Conservation (phyloP, 2,888 invertebrate species). For the Pristionchus arcanus region DNA sequence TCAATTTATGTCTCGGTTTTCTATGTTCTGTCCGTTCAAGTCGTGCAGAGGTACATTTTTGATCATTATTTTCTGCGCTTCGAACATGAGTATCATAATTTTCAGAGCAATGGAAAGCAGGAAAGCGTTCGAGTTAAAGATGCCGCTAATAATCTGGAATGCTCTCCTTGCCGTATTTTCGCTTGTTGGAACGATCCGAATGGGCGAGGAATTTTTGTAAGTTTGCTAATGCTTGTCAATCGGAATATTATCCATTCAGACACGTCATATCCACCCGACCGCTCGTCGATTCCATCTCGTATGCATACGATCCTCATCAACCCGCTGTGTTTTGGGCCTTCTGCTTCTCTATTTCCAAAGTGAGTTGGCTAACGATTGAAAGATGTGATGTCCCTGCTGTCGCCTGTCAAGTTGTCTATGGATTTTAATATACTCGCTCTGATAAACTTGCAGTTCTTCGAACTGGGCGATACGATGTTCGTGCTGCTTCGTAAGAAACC, state of each 20-base stretch:
- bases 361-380: not conserved
- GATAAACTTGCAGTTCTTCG: constrained; percentile 64
- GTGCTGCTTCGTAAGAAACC: constrained; percentile 76
- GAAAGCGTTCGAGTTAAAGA: constrained; percentile 78
- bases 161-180: constrained; percentile 80
- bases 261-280: constrained; percentile 65
- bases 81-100: constrained; percentile 58
- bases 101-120: constrained; percentile 76
- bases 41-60: not conserved
- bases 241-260: not conserved
- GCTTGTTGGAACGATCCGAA: constrained; percentile 74
- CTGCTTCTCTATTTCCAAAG: constrained; percentile 72
- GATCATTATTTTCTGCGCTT: not conserved
- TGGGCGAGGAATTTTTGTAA: constrained; percentile 52
- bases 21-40: not conserved
- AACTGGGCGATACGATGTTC: constrained; percentile 78
- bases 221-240: not conserved
- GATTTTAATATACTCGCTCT: too few species aligned
- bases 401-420: too few species aligned
- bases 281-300: constrained; percentile 66
- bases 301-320: constrained; percentile 69
- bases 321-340: constrained; percentile 79
- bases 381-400: too few species aligned
- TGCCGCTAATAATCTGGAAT: constrained; percentile 80
- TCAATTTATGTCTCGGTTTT: not conserved